Percentiles rank a stretch among this genome's conserved stretches.
These are phyloP conservation scores for Oopsacas minuta DNA, from an alignment of 37 sponge, comb jelly and placozoan species.

Conservation along the genomic window DNA sequence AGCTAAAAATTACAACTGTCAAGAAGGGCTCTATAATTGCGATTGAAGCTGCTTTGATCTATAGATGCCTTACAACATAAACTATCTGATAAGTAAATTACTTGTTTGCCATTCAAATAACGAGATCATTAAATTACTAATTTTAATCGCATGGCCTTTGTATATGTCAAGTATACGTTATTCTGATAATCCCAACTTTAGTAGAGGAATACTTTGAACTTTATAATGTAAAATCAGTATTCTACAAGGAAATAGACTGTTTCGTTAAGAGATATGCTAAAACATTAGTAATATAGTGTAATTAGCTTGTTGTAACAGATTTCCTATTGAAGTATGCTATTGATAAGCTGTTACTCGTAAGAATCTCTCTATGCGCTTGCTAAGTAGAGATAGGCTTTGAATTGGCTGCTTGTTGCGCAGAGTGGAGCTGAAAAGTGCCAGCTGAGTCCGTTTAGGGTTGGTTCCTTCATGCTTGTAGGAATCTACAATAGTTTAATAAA, in stretches of 20 bases:
- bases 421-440: constrained; percentile 8
- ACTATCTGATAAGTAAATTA: not conserved
- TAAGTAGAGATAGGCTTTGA: constrained; percentile 16
- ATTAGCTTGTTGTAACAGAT: not conserved
- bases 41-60: not conserved
- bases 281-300: not conserved
- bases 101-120: not conserved
- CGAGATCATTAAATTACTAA: not conserved
- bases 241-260: not conserved
- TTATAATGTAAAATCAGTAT: not conserved
- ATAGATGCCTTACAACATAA: not conserved
- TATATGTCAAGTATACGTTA: not conserved
- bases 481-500: constrained; percentile 2
- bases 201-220: not conserved
- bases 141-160: not conserved
- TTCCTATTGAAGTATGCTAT: not conserved
- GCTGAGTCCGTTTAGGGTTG: not conserved
- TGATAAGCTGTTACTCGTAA: not conserved
- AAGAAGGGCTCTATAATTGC: not conserved
- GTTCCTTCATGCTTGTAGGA: constrained; percentile 19
- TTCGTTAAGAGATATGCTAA: not conserved
- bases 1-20: not conserved
- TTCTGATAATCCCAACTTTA: not conserved
- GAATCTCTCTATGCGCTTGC: not conserved
- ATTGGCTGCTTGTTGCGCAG: not conserved